Base-by-base conservation (phyloP, 1,140 invertebrate species). In the Mesaphorura yosii region DNA sequence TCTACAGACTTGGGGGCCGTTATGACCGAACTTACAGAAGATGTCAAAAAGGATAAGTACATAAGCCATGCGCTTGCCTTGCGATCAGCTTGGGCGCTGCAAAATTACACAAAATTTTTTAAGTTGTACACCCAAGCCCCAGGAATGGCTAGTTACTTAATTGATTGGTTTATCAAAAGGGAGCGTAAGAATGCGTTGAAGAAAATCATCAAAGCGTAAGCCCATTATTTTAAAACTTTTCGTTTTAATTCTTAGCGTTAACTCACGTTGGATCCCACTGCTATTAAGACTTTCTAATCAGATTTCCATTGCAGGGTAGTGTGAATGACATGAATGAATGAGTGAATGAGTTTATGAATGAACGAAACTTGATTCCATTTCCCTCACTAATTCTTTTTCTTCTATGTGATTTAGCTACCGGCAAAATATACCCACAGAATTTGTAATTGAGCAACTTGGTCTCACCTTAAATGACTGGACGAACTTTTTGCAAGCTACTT, bases 151-250 rank as follows among this genome's bases (percentile, higher is more conserved):
- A 85, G 84, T 23, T 94, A 88, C 72, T 77, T 98, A 45, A 88
- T 98, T 72, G 91, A 97, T 72, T 95, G 91, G 91, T 96, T 97
- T 77, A 78, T 90, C 66, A 83, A 90, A 42, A 75, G 92, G 66
- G 90, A 94, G 68, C 75, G 93, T 66, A 94, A 89, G 72, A 72
- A 75, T 63, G 92, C 91, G 62, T 74, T 97, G 62, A 93, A 88
- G 73, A 75, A 76, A 65, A 86, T 97, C 68, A 80, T 97, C 61
- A 97, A 95, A 82, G 81, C 90, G 93, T 98, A 90, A 76, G 90
- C 93, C 29, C 29, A 25, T 39, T 28, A 34, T 19, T 19, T 19
- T 48, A 15, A 40, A 22, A 48, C 15, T n/a, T 3, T 37, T 38
- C 23, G 4, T 39, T 29, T 26, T 27, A 44, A 48, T 20, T 47